A percentile compares a stretch with the other conserved stretches of the same genome.
Conservation (phyloP, 2,888 invertebrate genomes). For the Cryptophagus acutangulus region DNA sequence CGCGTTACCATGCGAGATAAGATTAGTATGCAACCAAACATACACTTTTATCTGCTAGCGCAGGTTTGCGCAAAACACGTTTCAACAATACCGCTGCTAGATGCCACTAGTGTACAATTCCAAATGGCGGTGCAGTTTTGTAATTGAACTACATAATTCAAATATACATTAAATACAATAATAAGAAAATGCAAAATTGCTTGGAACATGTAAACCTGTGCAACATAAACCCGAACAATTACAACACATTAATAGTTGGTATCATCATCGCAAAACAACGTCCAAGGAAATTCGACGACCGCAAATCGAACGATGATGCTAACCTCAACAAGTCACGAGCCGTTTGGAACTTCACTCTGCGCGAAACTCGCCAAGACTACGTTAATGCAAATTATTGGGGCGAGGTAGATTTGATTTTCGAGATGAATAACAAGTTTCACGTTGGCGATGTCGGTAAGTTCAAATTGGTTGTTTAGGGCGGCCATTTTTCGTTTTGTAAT, state of each 20-base stretch:
- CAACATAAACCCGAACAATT: conserved; percentile 36
- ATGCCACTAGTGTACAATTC: too few relatives aligned
- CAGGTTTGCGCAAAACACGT: too few relatives aligned
- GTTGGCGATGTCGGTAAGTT: conserved; percentile 65
- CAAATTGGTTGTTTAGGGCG: neutral
- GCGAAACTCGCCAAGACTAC: conserved; percentile 66
- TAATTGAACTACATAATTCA: too few relatives aligned
- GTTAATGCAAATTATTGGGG: conserved; percentile 78
- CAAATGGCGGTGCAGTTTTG: too few relatives aligned
- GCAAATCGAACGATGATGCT: conserved; percentile 53
- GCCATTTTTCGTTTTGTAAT: neutral
- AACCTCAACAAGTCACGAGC: too few relatives aligned
- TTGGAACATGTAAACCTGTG: too few relatives aligned
- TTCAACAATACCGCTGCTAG: too few relatives aligned
- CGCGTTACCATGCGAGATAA: too few relatives aligned
- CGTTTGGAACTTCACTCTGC: conserved; percentile 72
- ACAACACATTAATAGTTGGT: conserved; percentile 48
- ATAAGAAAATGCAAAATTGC: too few relatives aligned
- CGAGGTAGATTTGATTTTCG: conserved; percentile 56
- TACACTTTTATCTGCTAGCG: too few relatives aligned
- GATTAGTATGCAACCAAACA: too few relatives aligned
- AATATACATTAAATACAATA: too few relatives aligned
- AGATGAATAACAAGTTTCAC: conserved; percentile 58
- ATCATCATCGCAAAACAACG: conserved; percentile 63
- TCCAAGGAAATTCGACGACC: conserved; percentile 52